Evolutionary conservation across 2,888 invertebrate species (phyloP).

Genomic region (Heteromyza rotundicornis): DNA sequence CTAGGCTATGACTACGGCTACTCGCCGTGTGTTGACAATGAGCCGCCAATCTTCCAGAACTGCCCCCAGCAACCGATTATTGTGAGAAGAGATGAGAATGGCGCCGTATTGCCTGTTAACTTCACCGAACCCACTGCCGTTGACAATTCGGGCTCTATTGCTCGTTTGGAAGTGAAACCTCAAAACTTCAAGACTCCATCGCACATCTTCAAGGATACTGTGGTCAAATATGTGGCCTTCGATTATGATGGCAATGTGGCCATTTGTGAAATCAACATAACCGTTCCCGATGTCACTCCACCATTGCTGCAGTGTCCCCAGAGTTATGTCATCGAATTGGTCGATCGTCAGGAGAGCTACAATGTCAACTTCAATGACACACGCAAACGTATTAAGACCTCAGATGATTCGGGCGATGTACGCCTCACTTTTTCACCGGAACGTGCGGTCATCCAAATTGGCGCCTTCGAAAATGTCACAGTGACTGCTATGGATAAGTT

Average conservation of each 20-base stretch:
- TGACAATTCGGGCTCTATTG: conserved; percentile 96
- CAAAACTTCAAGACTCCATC: conserved; percentile 89
- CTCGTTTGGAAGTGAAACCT: conserved; percentile 90
- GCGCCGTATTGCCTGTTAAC: conserved; percentile 88
- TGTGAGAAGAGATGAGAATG: conserved; percentile 86
- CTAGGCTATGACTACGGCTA: conserved; percentile 92
- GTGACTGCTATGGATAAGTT: conserved; percentile 86
- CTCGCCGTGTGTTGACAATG: conserved; percentile 93
- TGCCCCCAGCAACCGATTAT: conserved; percentile 92
- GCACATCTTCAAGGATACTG: conserved; percentile 87
- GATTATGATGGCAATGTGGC: conserved; percentile 98
- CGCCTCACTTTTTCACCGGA: conserved; percentile 83
- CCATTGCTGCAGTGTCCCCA: conserved; percentile 90
- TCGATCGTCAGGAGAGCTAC: conserved; percentile 88
- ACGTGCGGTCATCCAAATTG: conserved; percentile 82
- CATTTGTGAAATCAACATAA: conserved; percentile 94
- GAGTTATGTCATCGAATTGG: conserved; percentile 90
- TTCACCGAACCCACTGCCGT: conserved; percentile 92
- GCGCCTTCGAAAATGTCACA: conserved; percentile 90
- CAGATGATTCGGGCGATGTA: conserved; percentile 89
- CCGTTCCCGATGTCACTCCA: conserved; percentile 91
- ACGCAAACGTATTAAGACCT: conserved; percentile 79
- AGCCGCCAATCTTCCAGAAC: conserved; percentile 95
- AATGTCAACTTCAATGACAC: conserved; percentile 92
- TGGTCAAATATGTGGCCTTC: conserved; percentile 94